These are phyloP conservation scores for Piaya cayana DNA, from an alignment of 2,113 vertebrate species.

Conservation along the genomic window DNA sequence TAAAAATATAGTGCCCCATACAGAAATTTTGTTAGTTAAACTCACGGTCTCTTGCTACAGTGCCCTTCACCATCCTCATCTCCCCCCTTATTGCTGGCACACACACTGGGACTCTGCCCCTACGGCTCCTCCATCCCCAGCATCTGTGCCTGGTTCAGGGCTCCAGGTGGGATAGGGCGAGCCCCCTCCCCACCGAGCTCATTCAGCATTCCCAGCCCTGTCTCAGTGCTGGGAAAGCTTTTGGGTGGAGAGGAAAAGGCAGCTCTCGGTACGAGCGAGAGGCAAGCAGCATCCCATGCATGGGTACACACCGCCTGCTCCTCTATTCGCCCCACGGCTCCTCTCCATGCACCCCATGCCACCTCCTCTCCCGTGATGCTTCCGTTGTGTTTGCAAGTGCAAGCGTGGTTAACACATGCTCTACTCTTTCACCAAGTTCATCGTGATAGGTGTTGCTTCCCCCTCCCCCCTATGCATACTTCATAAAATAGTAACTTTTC, in stretches of 20 bases:
- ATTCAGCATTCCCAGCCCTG: fast-evolving
- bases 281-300: background rate
- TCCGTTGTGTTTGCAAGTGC: background rate
- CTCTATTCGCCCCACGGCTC: background rate
- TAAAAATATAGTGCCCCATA: constrained; percentile 69
- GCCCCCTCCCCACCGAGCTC: background rate
- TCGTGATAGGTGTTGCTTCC: fast-evolving
- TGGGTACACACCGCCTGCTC: background rate
- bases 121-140: background rate
- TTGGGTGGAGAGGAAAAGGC: background rate
- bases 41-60: constrained; percentile 39
- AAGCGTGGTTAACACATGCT: background rate
- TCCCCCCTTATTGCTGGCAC: constrained; percentile 55
- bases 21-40: constrained; percentile 46
- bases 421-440: background rate
- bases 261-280: fast-evolving
- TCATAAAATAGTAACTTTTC: background rate
- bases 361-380: background rate
- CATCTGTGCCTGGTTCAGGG: fast-evolving
- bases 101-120: background rate
- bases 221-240: background rate
- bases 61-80: background rate
- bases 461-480: background rate
- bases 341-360: background rate
- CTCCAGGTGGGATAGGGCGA: background rate